phyloP scores from a whole-genome alignment of 2,888 invertebrate genomes.

The Amphipyra tragopoginis region DNA sequence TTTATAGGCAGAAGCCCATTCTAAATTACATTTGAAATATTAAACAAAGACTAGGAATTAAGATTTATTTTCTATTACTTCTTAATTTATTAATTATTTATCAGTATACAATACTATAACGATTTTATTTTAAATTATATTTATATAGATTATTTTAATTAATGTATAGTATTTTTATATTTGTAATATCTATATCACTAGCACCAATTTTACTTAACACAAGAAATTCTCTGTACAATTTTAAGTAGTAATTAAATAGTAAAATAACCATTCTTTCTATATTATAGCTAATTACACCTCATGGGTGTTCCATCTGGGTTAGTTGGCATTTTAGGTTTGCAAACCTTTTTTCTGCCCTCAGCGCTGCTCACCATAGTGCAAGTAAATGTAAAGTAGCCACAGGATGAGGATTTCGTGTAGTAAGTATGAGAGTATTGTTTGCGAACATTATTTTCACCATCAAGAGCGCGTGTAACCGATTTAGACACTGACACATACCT shows the following conservation, averaged over 20 bases:
- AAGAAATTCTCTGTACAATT: constrained; percentile 40
- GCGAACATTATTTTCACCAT: constrained; percentile 90
- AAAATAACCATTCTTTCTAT: constrained; percentile 21
- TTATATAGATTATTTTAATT: constrained; percentile 1
- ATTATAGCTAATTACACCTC: constrained; percentile 78
- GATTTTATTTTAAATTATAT: constrained; percentile 8
- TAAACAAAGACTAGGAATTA: constrained; percentile 31
- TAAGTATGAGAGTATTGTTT: constrained; percentile 94
- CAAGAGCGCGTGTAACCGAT: constrained; percentile 93
- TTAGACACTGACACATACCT: constrained; percentile 94
- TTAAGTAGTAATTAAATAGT: constrained; percentile 37
- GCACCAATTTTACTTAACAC: constrained; percentile 33
- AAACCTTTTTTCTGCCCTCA: constrained; percentile 94
- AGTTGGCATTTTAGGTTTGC: constrained; percentile 94
- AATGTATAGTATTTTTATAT: constrained; percentile 8
- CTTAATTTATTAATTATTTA: constrained; percentile 25
- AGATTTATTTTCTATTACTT: constrained; percentile 13
- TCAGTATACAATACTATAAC: constrained; percentile 46
- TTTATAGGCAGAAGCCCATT: neutral
- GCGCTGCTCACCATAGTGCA: constrained; percentile 94
- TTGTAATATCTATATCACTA: constrained; percentile 35
- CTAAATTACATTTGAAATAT: constrained; percentile 1
- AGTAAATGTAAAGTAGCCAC: constrained; percentile 96
- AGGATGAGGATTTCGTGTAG: constrained; percentile 96
- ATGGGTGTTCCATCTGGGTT: constrained; percentile 94